Evolutionary conservation across 2,797 vertebrate genomes (phyloP).

Genomic region (Cyclopterus lumpus): DNA sequence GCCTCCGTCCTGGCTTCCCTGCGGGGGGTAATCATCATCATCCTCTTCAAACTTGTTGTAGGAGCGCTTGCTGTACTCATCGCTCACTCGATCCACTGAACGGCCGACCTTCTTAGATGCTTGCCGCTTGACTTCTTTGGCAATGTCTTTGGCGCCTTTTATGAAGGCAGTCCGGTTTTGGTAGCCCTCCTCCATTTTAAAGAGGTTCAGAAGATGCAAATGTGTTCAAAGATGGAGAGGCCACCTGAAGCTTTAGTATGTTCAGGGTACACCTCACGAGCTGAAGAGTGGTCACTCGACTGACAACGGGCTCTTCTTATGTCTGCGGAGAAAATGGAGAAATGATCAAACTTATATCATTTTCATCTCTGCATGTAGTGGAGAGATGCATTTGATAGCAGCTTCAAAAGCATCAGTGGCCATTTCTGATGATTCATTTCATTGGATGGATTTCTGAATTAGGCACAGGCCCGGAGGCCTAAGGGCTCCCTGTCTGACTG

Average conservation of each 20-base stretch:
- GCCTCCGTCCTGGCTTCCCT: conserved; percentile 81
- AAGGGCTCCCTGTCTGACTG: background rate
- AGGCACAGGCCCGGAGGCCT: background rate
- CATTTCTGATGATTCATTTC: conserved; percentile 1
- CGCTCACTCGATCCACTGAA: conserved; percentile 88
- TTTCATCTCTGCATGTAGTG: background rate
- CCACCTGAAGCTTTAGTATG: conserved; percentile 37
- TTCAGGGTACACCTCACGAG: conserved; percentile 35
- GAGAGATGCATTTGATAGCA: background rate
- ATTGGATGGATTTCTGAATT: background rate
- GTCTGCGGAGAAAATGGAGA: conserved; percentile 45
- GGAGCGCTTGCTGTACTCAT: conserved; percentile 93
- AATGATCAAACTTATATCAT: background rate
- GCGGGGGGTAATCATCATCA: conserved; percentile 87
- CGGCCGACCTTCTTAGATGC: conserved; percentile 92
- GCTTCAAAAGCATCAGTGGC: background rate
- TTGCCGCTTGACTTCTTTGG: conserved; percentile 95
- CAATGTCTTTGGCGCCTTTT: conserved; percentile 97
- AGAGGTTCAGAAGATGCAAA: conserved; percentile 35
- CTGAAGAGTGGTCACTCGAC: conserved; percentile 15
- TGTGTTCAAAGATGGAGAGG: conserved; percentile 27
- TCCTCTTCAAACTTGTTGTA: conserved; percentile 96
- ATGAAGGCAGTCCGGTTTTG: conserved; percentile 96
- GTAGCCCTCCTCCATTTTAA: conserved; percentile 93
- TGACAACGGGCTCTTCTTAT: conserved; percentile 27